phyloP scores from a whole-genome alignment of 2,888 invertebrate species.

The Theodoxus fluviatilis region DNA sequence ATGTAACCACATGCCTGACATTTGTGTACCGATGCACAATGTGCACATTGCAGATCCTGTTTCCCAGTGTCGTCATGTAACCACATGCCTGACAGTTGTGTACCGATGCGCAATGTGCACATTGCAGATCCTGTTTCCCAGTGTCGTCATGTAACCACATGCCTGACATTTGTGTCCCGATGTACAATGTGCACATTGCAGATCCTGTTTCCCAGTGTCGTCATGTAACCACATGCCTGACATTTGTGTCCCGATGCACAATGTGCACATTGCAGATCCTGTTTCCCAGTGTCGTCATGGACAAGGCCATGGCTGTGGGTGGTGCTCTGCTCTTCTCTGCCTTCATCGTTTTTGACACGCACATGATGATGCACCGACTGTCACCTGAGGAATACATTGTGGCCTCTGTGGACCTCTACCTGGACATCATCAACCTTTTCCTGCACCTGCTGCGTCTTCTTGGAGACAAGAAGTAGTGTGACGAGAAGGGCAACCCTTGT shows the following conservation, averaged over 20 bases:
- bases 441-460: constrained; percentile 80
- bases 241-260: too few relatives aligned
- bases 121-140: too few relatives aligned
- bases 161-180: too few relatives aligned
- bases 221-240: constrained; percentile 69
- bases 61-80: too few relatives aligned
- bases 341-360: constrained; percentile 85
- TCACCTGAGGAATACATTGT: constrained; percentile 88
- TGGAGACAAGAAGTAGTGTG: constrained; percentile 51
- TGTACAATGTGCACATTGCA: too few relatives aligned
- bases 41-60: too few relatives aligned
- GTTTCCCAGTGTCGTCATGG: constrained; percentile 76
- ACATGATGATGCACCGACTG: constrained; percentile 80
- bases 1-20: too few relatives aligned
- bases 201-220: constrained; percentile 77
- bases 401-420: constrained; percentile 84
- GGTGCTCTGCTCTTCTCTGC: constrained; percentile 78
- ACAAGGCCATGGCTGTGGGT: constrained; percentile 76
- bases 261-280: constrained; percentile 79
- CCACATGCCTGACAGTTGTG: too few relatives aligned
- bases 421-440: constrained; percentile 88
- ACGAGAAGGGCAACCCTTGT: not conserved
- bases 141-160: too few relatives aligned
- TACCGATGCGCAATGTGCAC: too few relatives aligned
- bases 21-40: too few relatives aligned